Evolutionary conservation across 2,797 vertebrate species (phyloP).

Genomic region (Micrastur ruficollis): DNA sequence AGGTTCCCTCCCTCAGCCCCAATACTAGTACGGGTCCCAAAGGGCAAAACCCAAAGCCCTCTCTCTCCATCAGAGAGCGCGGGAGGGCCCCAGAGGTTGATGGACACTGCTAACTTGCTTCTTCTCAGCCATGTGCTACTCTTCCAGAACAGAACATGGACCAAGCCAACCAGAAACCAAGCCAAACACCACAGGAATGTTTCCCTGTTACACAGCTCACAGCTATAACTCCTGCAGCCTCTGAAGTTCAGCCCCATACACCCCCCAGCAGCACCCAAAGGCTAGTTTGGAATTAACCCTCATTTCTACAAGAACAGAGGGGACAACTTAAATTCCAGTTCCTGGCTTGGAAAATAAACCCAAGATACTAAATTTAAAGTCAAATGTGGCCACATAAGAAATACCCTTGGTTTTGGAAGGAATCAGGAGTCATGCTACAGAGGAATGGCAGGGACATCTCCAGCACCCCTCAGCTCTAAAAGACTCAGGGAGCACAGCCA

Average conservation of each 20-base stretch:
- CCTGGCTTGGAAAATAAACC: not conserved
- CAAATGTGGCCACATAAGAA: not conserved
- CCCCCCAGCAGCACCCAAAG: not conserved
- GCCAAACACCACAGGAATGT: constrained; percentile 38
- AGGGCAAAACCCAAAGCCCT: not conserved
- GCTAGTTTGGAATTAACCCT: not conserved
- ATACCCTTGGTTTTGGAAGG: not conserved
- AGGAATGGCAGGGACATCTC: not conserved
- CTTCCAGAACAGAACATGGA: constrained; percentile 44
- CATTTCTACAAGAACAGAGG: not conserved
- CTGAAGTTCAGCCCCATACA: not conserved
- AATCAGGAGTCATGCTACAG: not conserved
- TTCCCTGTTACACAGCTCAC: not conserved
- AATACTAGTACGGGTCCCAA: not conserved
- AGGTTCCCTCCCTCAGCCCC: not conserved
- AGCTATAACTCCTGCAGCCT: not conserved
- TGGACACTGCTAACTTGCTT: not conserved
- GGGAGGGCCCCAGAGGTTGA: not conserved
- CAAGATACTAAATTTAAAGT: not conserved
- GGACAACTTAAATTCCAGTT: not conserved
- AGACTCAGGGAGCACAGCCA: not conserved
- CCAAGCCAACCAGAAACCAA: constrained; percentile 61
- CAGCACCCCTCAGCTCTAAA: not conserved
- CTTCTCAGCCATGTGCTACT: constrained; percentile 51
- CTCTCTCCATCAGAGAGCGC: not conserved